Conservation (phyloP, 2,888 invertebrate genomes). For the Platerodrilus igneus region DNA sequence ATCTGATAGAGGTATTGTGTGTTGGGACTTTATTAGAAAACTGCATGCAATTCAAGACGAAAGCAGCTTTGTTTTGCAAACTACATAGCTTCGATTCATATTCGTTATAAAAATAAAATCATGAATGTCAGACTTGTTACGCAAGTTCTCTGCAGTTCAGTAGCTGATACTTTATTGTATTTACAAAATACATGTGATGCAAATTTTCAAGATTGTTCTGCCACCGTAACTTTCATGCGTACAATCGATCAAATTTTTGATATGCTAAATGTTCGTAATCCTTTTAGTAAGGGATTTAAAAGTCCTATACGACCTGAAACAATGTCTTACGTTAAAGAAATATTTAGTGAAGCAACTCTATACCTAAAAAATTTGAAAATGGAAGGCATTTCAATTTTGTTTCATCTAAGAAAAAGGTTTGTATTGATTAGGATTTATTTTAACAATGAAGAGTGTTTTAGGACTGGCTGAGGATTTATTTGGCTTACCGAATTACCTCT, state of each 20-base stretch:
- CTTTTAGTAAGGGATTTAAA: conserved; percentile 12
- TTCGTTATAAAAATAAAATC: conserved; percentile 11
- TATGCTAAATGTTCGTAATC: conserved; percentile 19
- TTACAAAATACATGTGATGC: conserved; percentile 2
- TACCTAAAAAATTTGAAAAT: conserved; percentile 21
- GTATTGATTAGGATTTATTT: too few relatives aligned
- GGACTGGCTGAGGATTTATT: too few relatives aligned
- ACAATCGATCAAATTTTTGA: conserved; percentile 17
- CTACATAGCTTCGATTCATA: neutral
- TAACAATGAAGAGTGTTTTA: too few relatives aligned
- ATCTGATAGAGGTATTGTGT: neutral
- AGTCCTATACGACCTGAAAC: too few relatives aligned
- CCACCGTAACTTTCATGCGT: conserved; percentile 15
- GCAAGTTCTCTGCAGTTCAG: conserved; percentile 8
- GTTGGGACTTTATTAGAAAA: neutral
- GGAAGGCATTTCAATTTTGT: conserved; percentile 14
- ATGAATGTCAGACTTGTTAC: conserved; percentile 12
- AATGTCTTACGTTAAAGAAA: too few relatives aligned
- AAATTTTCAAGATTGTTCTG: conserved; percentile 9
- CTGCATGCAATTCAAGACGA: neutral
- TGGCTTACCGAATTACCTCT: too few relatives aligned
- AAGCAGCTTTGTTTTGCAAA: neutral
- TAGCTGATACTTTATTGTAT: conserved; percentile 9
- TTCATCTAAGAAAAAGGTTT: conserved; percentile 26
- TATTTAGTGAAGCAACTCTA: conserved; percentile 13